Base-by-base conservation (phyloP, 2,888 invertebrate genomes). In the Athalia rosae region DNA sequence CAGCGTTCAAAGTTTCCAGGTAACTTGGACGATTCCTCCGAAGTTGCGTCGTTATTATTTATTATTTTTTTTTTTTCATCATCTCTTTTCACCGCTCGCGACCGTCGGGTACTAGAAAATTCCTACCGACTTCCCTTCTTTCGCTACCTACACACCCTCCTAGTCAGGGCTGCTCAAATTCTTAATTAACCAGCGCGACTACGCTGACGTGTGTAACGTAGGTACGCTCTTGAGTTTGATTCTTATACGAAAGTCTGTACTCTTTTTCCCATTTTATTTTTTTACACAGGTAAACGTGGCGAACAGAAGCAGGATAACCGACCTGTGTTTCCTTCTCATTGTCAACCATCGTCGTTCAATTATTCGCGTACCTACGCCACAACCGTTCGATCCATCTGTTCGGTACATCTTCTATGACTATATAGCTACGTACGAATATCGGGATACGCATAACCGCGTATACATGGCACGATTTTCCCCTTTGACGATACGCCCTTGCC, bases 161-260 rank as follows among this genome's bases (percentile, higher is more conserved):
- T 53, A 0, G n/a, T 0, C 28, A 2, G 28, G 28, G 53, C 53
- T n/a, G n/a, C 67, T 67, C 67, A 67, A 13, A 67, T 48, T 48
- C 67, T 67, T 67, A 67, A 67, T 67, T 67, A 67, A 67, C 67
- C 67, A 53, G 50, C 50, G n/a, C 48, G 67, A 67, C 53, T 67
- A 67, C 66, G 53, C 53, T 4, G 3, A 4, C 9, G n/a, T n/a
- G 7, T 11, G 4, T 4, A 53, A 53, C 11, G 53, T 28, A 28
- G 28, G 28, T 28, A 28, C 28, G 28, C 7, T 9, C 53, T 53
- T 53, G 53, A 53, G 53, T 7, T 53, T 53, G 53, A 53, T 53
- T 53, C 53, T 9, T n/a, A 53, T 53, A 53, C n/a, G n/a, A 53
- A 53, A 53, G 53, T 53, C 53, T n/a, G n/a, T 53, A 53, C 53